These are phyloP conservation scores for Manacus vitellinus DNA, from an alignment of 2,113 vertebrate genomes.

Conservation along the genomic window DNA sequence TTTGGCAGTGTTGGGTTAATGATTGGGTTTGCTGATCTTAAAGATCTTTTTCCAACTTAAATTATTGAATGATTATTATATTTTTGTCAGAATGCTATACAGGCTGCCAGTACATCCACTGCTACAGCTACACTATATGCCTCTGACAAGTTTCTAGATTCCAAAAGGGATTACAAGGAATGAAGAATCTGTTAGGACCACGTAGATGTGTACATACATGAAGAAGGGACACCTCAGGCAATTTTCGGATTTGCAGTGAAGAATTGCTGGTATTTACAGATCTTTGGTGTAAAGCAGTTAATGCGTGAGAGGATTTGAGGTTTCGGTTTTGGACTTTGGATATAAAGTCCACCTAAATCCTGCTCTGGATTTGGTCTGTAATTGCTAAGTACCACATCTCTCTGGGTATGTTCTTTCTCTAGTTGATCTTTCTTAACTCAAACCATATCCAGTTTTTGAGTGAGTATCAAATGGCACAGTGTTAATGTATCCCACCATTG, in stretches of 20 bases:
- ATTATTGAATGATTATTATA: neutral
- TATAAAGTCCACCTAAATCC: neutral
- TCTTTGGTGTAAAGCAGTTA: neutral
- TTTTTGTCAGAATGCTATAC: neutral
- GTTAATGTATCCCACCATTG: neutral
- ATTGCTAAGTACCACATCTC: neutral
- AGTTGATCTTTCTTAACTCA: neutral
- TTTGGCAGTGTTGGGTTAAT: neutral
- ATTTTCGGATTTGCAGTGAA: neutral
- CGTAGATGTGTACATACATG: neutral
- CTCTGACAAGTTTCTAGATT: neutral
- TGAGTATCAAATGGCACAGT: neutral
- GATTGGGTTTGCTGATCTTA: neutral
- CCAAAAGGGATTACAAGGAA: neutral
- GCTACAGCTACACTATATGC: neutral
- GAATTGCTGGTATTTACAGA: neutral
- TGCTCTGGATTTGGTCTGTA: neutral
- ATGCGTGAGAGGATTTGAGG: neutral
- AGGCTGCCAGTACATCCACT: neutral
- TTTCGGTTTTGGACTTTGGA: neutral
- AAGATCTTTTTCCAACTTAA: neutral
- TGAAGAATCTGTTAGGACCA: neutral
- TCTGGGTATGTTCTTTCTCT: neutral
- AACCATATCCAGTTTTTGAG: neutral
- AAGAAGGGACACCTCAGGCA: neutral